phyloP scores from a whole-genome alignment of 1,140 invertebrate genomes.

The Caenorhabditis tropicalis region DNA sequence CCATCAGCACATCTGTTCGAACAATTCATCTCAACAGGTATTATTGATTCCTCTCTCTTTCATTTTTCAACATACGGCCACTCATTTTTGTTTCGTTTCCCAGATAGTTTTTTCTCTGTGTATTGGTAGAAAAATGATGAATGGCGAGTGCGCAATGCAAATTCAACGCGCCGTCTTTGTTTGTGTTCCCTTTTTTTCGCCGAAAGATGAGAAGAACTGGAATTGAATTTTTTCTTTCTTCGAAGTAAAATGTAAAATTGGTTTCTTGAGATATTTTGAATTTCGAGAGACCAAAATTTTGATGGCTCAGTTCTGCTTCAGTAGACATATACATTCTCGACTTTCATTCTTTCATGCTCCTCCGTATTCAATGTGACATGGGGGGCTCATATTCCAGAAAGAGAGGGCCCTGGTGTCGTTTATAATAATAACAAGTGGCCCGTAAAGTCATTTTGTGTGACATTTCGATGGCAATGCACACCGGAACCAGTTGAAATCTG shows the following conservation, averaged over 20 bases:
- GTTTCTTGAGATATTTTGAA: not conserved
- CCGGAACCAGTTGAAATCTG: conserved; percentile 35
- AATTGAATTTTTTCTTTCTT: not conserved
- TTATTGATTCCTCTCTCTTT: not conserved
- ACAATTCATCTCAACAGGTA: conserved; percentile 56
- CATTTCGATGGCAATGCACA: not conserved
- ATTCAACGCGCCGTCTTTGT: conserved; percentile 14
- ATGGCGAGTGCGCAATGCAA: conserved; percentile 14
- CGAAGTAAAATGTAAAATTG: not conserved
- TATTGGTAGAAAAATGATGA: not conserved
- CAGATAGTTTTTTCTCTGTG: conserved; percentile 5
- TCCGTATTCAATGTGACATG: not conserved
- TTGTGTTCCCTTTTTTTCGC: conserved; percentile 26
- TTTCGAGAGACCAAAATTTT: conserved; percentile 7
- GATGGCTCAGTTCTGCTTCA: conserved; percentile 25
- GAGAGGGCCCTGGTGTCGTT: not conserved
- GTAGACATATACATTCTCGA: conserved; percentile 16
- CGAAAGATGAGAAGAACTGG: not conserved
- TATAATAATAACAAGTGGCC: not conserved
- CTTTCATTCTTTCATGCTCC: not conserved
- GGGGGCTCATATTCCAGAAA: conserved; percentile 7
- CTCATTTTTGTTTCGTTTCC: conserved; percentile 12
- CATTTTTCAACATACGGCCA: too few relatives aligned
- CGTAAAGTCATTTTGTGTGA: conserved; percentile 11
- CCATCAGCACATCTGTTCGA: conserved; percentile 44